Base-by-base conservation (phyloP, 2,888 invertebrate species). In the Hydrotaea cyrtoneurina region DNA sequence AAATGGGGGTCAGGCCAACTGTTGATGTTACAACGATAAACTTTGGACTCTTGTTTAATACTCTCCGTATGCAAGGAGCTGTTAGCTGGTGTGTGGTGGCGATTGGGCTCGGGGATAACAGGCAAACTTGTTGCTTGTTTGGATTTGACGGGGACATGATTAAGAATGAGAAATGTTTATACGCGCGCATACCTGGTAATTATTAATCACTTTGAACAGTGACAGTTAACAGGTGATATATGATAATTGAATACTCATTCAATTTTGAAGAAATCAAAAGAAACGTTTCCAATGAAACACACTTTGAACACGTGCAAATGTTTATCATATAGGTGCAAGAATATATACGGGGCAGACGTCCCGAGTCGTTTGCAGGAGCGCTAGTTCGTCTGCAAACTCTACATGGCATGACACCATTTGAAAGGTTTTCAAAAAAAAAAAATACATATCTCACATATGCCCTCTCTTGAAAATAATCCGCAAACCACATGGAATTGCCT, bases 181-280 rank as follows among this genome's bases (percentile, higher is more conserved):
- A 36, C 13, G 31, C 15, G 50, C 23, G 50, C 26, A n/a, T 71
- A n/a, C 11, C 21, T 72, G n/a, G n/a, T 72, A 43, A 53, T 72
- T 72, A 17, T 69, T 46, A 46, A 53, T 10, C 23, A 19, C 17
- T 26, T 53, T 53, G 19, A 53, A 62, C 62, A 77, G 53, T 75
- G 80, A 78, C 80, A 78, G 77, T 31, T 31, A 64, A 75, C 62
- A 72, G 77, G n/a, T 62, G 78, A 84, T 80, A 80, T 78, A 80
- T 75, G 72, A 78, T 84, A 84, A 84, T 84, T 84, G 83, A 80
- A 84, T 80, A 72, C n/a, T n/a, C 15, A 72, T 50, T n/a, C 2
- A n/a, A 13, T 2, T n/a, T 50, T 50, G 15, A 8, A 13, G 39
- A 39, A 39, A 39, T 11, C 39, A 39, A 10, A 10, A 50, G 50